Base-by-base conservation (phyloP, 2,113 vertebrate species). In the Tetraodon nigroviridis region DNA sequence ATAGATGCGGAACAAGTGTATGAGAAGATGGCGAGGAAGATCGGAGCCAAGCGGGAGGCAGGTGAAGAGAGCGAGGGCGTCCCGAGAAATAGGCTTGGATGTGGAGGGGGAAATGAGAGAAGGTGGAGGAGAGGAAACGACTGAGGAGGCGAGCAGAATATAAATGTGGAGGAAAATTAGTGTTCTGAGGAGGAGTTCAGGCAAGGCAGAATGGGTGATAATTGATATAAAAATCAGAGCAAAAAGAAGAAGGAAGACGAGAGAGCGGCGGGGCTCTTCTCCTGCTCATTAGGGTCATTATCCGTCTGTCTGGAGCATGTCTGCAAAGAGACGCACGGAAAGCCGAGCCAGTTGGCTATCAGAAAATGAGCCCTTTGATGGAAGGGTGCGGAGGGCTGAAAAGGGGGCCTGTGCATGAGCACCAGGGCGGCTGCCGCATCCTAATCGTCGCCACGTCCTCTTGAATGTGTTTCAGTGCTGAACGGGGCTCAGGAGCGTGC, bases 221-320 rank as follows among this genome's bases (percentile, higher is more conserved):
- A 86, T 81, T 86, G 78, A 88, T 78, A 58, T 56, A 82, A 86
- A 46, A 73, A 76, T 69, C 79, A 58, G 51, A 61, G 49, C 19
- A 29, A 64, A 58, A 76, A 76, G 63, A 79, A 55, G 55, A 19
- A 70, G 47, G 52, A 58, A 64, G 60, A 69, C 6, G 3, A 11
- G 32, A 58, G 71, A 79, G 72, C 51, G 64, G 73, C 51, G 61
- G 63, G 77, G 75, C 76, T 82, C 72, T 45, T 81, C 64, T 49
- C 37, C 52, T 74, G 58, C 86, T 86, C 81, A 85, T 85, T 84
- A 80, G 49, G 73, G 76, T 84, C 79, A 80, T 86, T 81, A 85
- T 64, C 69, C 65, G 67, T 54, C 71, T 0, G 61, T 69, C 73
- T 73, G 65, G 40, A 71, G 53, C 20, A 1, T 40, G 2, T 46